Base-by-base conservation (phyloP, 2,888 invertebrate species). In the Xestia c-nigrum region DNA sequence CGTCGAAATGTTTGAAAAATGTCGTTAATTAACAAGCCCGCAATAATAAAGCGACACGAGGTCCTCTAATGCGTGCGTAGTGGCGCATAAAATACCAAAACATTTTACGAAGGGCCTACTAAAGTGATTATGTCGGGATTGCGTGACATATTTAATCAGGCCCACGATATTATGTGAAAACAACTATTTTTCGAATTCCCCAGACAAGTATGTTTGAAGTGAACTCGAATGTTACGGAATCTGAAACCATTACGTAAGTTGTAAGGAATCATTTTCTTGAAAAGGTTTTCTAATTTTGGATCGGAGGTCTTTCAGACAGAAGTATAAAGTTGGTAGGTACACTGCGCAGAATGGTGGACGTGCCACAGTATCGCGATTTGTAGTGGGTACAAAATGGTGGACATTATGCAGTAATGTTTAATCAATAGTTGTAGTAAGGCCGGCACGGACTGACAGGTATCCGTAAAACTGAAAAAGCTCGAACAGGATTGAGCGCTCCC, bases 391-490 rank as follows among this genome's bases (percentile, higher is more conserved):
- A 94, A 94, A 94, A 94, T 95, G 94, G 94, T 93, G 93, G 95
- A 92, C 93, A 91, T 91, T 91, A 92, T 92, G 92, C 93, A 93
- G 92, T 92, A 92, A 93, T 93, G 91, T 92, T 91, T 88, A 94
- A 94, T 94, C 95, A 92, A 94, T 94, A 92, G 88, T 88, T 91
- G 91, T 90, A 89, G 88, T 84, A 73, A 77, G 86, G 74, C 76
- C 79, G 74, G 67, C 80, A 87, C 85, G 24, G 79, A 80, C 85
- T 79, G 84, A 80, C 78, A 84, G 80, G 79, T 83, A 81, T 80
- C 68, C 40, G 63, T 78, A 74, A 77, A 75, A 69, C 73, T 81
- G 76, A 74, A 83, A 73, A 70, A 78, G 52, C 74, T 66, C 52
- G 57, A 80, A 81, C 74, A 85, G 74, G 80, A 73, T 68, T 74